A percentile compares a stretch with the other conserved stretches of the same genome.
Conservation (phyloP, 2,113 vertebrate genomes). For the Micromys minutus region DNA sequence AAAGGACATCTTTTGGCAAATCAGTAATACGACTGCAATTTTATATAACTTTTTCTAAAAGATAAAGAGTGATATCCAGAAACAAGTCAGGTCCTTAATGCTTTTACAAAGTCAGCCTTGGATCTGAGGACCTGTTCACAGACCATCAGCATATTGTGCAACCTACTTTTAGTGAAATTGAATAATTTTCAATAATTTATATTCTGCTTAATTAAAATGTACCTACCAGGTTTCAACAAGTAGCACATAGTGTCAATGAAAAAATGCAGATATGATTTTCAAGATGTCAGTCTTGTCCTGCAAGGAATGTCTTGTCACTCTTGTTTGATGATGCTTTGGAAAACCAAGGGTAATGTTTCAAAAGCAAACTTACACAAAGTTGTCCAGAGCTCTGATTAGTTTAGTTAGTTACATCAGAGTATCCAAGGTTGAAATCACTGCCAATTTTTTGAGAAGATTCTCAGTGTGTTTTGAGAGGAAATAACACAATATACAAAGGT, state of each 20-base stretch:
- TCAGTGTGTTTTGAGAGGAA: not conserved
- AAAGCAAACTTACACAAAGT: not conserved
- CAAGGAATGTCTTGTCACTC: not conserved
- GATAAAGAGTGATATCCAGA: not conserved
- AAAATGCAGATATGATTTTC: not conserved
- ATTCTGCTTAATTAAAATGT: not conserved
- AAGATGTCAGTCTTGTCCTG: not conserved
- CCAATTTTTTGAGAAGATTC: not conserved
- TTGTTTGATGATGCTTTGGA: not conserved
- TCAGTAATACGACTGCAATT: not conserved
- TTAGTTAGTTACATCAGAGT: not conserved
- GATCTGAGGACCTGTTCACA: not conserved
- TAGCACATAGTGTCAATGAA: rapidly evolving
- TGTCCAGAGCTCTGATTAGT: not conserved
- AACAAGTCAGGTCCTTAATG: not conserved
- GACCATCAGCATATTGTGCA: not conserved
- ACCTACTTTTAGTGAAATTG: not conserved
- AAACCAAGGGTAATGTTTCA: not conserved
- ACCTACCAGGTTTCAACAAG: not conserved
- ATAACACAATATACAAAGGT: not conserved
- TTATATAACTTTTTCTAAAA: not conserved
- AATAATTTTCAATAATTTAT: not conserved
- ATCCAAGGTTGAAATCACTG: not conserved
- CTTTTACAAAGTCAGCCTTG: not conserved
- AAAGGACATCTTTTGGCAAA: not conserved